Conservation (phyloP, 2,888 invertebrate genomes). For the Caenorhabditis uteleia region DNA sequence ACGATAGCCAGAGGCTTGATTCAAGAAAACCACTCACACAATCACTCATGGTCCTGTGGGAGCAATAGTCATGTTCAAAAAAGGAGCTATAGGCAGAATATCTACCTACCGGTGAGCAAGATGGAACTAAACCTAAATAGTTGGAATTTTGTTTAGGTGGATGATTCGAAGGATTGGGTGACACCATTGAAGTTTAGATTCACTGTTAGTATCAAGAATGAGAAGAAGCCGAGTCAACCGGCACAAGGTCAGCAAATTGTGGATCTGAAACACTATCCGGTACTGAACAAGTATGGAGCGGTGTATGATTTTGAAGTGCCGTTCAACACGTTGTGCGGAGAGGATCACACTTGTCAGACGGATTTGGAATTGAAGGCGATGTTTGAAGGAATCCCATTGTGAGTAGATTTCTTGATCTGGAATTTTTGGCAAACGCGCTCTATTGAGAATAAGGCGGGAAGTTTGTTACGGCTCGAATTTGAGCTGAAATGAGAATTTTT, state of each 20-base stretch:
- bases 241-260: constrained; percentile 40
- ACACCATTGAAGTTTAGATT: constrained; percentile 70
- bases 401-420: constrained; percentile 11
- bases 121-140: background rate
- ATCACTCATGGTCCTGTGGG: constrained; percentile 65
- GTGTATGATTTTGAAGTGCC: constrained; percentile 60
- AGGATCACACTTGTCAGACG: constrained; percentile 71
- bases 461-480: no score
- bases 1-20: constrained; percentile 55
- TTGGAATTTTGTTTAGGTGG: constrained; percentile 1
- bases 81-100: constrained; percentile 40
- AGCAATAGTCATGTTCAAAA: constrained; percentile 47
- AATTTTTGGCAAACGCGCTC: background rate
- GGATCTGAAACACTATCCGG: constrained; percentile 57
- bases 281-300: constrained; percentile 62
- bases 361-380: constrained; percentile 65
- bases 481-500: no score
- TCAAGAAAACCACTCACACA: constrained; percentile 39
- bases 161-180: constrained; percentile 70
- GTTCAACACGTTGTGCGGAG: constrained; percentile 72
- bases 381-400: constrained; percentile 51
- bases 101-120: constrained; percentile 50
- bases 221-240: constrained; percentile 43
- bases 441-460: no score
- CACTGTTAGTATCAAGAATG: constrained; percentile 55